Evolutionary conservation across 2,888 invertebrate species (phyloP).

Genomic region (Cetonia aurata): DNA sequence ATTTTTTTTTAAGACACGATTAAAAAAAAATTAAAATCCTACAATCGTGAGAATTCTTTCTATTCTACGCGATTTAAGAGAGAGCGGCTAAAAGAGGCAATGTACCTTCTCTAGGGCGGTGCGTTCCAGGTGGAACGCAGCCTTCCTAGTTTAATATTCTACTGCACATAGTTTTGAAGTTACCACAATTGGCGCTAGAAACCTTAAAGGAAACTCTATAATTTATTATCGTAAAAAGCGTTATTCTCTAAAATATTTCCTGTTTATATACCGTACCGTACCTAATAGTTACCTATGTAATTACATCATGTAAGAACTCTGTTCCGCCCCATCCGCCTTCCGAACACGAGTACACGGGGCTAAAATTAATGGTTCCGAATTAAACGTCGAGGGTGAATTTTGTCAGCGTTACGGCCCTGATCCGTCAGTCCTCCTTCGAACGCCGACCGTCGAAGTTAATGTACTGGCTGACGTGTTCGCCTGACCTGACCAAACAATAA

Average conservation of each 20-base stretch:
- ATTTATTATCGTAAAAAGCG: constrained; percentile 2
- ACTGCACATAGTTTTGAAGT: no score
- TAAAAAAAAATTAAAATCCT: no score
- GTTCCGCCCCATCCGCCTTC: not conserved
- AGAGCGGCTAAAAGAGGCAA: no score
- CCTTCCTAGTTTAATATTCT: no score
- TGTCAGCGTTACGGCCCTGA: constrained; percentile 32
- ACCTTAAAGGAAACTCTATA: no score
- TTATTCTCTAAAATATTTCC: constrained; percentile 11
- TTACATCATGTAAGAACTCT: constrained; percentile 19
- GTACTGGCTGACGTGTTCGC: constrained; percentile 55
- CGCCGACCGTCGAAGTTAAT: constrained; percentile 47
- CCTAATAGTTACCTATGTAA: constrained; percentile 15
- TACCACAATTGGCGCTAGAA: no score
- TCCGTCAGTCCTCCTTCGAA: not conserved
- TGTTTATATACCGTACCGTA: constrained; percentile 2
- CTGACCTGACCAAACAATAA: constrained; percentile 62
- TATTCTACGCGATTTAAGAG: no score
- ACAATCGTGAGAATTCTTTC: no score
- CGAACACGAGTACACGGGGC: not conserved
- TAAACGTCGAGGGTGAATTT: not conserved
- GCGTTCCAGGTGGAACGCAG: no score
- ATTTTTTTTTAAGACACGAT: no score
- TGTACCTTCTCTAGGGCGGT: no score
- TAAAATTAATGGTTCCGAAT: constrained; percentile 19